These are phyloP conservation scores for Rhegmatorhina hoffmannsi DNA, from an alignment of 2,113 vertebrate genomes.

Conservation along the genomic window DNA sequence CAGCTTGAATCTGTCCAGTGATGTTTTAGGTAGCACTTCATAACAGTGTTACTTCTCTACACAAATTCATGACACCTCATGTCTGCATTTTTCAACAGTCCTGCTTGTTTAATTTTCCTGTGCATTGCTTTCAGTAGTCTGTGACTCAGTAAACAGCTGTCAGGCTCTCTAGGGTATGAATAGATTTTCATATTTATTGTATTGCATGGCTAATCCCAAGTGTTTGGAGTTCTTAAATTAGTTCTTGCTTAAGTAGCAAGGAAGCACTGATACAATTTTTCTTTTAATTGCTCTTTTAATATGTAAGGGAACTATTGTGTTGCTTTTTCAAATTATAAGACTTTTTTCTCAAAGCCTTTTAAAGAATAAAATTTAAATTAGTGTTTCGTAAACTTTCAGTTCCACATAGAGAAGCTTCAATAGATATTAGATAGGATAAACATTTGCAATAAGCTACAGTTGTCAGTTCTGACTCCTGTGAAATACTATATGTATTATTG, in stretches of 20 bases:
- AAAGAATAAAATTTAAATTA: not conserved
- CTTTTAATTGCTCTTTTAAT: not conserved
- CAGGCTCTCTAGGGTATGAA: not conserved
- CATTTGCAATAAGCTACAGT: not conserved
- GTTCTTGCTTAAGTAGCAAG: not conserved
- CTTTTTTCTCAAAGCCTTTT: not conserved
- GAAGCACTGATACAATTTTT: not conserved
- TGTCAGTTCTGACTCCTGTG: not conserved
- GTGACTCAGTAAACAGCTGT: not conserved
- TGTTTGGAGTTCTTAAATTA: not conserved
- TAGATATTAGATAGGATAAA: not conserved
- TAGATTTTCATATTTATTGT: not conserved
- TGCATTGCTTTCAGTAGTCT: not conserved
- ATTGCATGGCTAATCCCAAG: not conserved
- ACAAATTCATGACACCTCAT: not conserved
- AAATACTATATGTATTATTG: not conserved
- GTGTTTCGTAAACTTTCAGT: not conserved
- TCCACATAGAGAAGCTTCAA: not conserved
- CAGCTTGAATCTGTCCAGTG: not conserved
- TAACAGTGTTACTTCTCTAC: not conserved
- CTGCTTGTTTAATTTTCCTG: not conserved
- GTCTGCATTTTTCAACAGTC: not conserved
- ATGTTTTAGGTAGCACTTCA: not conserved
- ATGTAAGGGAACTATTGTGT: not conserved
- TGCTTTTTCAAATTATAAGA: not conserved